Conservation (phyloP, 2,113 vertebrate species). For the Tragelaphus scriptus region DNA sequence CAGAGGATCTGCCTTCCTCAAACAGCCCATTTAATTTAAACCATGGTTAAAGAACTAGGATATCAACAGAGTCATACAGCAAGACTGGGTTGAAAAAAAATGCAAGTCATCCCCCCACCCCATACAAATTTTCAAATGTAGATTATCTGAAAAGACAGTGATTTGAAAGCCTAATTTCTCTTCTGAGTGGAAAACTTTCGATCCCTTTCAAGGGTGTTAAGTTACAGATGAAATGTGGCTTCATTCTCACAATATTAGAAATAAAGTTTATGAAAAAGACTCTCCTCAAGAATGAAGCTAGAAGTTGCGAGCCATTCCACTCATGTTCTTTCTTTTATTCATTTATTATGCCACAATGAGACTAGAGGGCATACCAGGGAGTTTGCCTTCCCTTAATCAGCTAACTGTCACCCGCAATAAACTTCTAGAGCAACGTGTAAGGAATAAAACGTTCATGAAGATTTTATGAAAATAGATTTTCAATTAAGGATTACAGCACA, state of each 20-base stretch:
- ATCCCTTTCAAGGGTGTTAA: background rate
- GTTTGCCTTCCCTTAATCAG: conserved; percentile 46
- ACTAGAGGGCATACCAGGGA: conserved; percentile 11
- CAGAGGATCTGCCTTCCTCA: background rate
- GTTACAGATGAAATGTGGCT: background rate
- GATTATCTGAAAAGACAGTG: background rate
- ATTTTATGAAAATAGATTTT: conserved; percentile 28
- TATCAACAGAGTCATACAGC: background rate
- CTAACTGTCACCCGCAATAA: background rate
- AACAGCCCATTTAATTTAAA: too few relatives aligned
- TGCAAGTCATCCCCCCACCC: background rate
- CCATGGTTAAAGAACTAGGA: fast-evolving
- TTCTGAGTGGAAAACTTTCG: background rate
- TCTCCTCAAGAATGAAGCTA: background rate
- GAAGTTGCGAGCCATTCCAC: background rate
- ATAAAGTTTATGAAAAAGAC: background rate
- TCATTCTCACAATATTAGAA: background rate
- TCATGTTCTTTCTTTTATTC: background rate
- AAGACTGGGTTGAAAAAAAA: background rate
- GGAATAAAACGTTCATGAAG: conserved; percentile 28
- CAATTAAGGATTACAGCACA: conserved; percentile 34
- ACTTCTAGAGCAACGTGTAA: conserved; percentile 28
- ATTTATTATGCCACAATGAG: conserved; percentile 40
- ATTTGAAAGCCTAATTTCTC: background rate
- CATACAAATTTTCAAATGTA: background rate